These are phyloP conservation scores for Cynoglossus semilaevis DNA, from an alignment of 2,113 vertebrate genomes.

Conservation along the genomic window DNA sequence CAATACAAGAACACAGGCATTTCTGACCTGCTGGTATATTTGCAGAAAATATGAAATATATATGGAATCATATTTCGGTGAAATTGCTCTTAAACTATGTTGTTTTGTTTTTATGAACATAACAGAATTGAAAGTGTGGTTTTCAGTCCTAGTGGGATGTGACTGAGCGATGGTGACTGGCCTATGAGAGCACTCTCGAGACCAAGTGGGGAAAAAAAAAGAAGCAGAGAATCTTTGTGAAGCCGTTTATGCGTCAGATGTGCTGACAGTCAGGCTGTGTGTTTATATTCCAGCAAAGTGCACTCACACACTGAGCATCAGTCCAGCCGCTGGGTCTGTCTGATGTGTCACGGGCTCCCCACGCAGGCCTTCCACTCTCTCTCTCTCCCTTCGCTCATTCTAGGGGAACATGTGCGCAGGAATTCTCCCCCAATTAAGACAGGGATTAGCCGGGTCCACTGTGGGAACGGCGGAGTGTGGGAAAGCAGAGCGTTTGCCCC, in stretches of 20 bases:
- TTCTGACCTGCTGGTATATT: too few relatives aligned
- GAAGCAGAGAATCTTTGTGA: conserved; percentile 10
- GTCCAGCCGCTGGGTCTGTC: conserved; percentile 54
- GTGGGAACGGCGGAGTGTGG: conserved; percentile 80
- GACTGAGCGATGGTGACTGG: conserved; percentile 35
- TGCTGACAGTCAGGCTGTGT: conserved; percentile 58
- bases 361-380: conserved; percentile 39
- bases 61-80: background rate
- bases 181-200: conserved; percentile 27
- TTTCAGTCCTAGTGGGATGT: conserved; percentile 14
- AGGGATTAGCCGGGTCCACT: conserved; percentile 78
- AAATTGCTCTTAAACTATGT: background rate
- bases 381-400: conserved; percentile 52
- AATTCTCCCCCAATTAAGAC: conserved; percentile 83
- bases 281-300: conserved; percentile 61
- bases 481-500: conserved; percentile 64
- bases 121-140: conserved; percentile 12
- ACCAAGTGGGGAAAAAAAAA: conserved; percentile 3
- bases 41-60: too few relatives aligned
- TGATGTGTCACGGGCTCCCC: conserved; percentile 51
- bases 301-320: conserved; percentile 49
- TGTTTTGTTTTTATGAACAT: background rate
- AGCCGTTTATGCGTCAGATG: conserved; percentile 34
- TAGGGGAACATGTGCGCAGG: conserved; percentile 73
- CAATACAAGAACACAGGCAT: too few relatives aligned